Base-by-base conservation (phyloP, 2,113 vertebrate species). In the Monarcha castaneiventris region DNA sequence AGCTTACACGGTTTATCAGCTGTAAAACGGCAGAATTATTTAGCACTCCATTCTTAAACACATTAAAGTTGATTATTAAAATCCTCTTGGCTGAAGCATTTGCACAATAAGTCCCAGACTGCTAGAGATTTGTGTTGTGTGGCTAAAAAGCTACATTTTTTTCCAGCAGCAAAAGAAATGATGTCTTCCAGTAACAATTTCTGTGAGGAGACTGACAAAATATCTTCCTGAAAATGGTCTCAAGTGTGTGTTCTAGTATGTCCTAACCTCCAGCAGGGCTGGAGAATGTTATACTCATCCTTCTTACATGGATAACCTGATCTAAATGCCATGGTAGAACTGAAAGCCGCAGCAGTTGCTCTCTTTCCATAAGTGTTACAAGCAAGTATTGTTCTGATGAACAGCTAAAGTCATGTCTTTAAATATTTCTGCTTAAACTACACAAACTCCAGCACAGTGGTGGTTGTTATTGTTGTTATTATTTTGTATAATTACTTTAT, bases 341-440 rank as follows among this genome's bases (percentile, higher is more conserved):
- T 89, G 94, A 84, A 89, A 95, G 87, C 81, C 94, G 54, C 84
- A 87, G 64, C 81, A 94, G 91, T 93, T 91, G 71, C 72, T 96
- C 81, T 87, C 68, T 93, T 96, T 83, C 54, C 37, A 41, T 41
- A 85, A 90, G 79, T 80, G 61, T 32, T 39, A 13, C 78, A 89
- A 52, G 46, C 82, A 41, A 54, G 52, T 84, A 83, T 79, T 93
- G 54, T 22, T 87, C 52, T 71, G 49, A 74, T 66, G 76, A 80
- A 75, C 74, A 91, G 56, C 37, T 26, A 7, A 52, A 90, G 39
- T 61, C 75, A 18, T 58, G 33, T 88, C 67, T 72, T 94, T 81
- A 69, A 54, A 75, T 88, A 92, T 90, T 94, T 84, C 82, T 89
- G 62, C 68, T 86, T 78, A 95, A 88, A 77, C 90, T 81, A 79